phyloP scores from a whole-genome alignment of 1,140 invertebrate genomes.

The Littorina saxatilis region DNA sequence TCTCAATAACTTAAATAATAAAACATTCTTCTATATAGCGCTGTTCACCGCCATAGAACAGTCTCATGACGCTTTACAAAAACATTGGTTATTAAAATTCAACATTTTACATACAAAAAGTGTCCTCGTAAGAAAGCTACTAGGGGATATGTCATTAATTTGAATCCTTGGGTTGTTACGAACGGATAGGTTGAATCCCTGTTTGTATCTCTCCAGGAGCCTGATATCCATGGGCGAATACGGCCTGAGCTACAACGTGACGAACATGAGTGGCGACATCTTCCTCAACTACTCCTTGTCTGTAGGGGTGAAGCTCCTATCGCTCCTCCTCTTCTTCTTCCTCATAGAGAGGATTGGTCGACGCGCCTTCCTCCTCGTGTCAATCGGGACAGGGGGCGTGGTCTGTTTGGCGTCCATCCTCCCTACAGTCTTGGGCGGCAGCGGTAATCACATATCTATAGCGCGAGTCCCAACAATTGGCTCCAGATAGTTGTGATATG shows the following conservation, averaged over 20 bases:
- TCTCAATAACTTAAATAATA: too few species aligned
- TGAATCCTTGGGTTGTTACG: too few species aligned
- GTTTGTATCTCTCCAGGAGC: slow-evolving; percentile 77
- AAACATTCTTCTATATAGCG: too few species aligned
- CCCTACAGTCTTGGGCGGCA: slow-evolving; percentile 40
- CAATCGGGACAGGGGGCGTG: slow-evolving; percentile 54
- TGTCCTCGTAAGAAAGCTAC: too few species aligned
- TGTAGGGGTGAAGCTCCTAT: slow-evolving; percentile 86
- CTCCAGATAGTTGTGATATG: background rate
- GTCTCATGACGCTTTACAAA: too few species aligned
- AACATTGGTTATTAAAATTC: too few species aligned
- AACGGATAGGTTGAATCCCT: too few species aligned
- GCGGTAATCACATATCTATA: too few species aligned
- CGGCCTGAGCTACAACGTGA: slow-evolving; percentile 80
- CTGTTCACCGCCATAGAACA: too few species aligned
- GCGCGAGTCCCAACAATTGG: too few species aligned
- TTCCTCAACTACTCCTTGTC: slow-evolving; percentile 65
- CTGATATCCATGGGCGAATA: slow-evolving; percentile 80
- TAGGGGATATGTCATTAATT: too few species aligned
- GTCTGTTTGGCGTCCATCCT: slow-evolving; percentile 54
- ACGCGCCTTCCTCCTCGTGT: slow-evolving; percentile 36
- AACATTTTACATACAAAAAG: too few species aligned
- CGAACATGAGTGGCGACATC: slow-evolving; percentile 58
- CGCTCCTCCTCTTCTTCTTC: slow-evolving; percentile 81
- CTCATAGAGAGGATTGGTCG: slow-evolving; percentile 54